phyloP scores from a whole-genome alignment of 2,888 invertebrate genomes.

The Chloroclysta siterata region DNA sequence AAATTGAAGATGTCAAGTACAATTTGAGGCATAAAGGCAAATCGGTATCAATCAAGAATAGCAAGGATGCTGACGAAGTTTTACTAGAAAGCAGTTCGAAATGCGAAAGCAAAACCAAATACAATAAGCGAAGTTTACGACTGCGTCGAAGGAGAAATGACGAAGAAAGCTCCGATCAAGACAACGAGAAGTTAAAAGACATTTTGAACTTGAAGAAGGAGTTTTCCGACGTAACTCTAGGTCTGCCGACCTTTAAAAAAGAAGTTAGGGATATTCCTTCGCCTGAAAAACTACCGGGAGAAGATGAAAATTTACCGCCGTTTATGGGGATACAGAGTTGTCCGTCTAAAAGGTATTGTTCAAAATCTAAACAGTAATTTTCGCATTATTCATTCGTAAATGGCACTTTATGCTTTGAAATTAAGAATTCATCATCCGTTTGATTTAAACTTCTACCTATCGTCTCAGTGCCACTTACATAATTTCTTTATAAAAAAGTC shows the following conservation, averaged over 20 bases:
- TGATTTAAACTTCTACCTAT: too few species aligned
- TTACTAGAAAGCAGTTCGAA: conserved; percentile 52
- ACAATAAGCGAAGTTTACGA: conserved; percentile 59
- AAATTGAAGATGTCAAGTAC: conserved; percentile 52
- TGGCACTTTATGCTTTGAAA: too few species aligned
- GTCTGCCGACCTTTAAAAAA: conserved; percentile 60
- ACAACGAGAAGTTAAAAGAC: conserved; percentile 62
- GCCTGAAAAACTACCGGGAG: conserved; percentile 57
- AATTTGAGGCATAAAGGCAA: conserved; percentile 60
- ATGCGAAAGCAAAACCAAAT: conserved; percentile 49
- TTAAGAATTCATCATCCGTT: too few species aligned
- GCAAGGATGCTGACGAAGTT: conserved; percentile 43
- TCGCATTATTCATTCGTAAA: too few species aligned
- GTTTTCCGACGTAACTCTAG: conserved; percentile 72
- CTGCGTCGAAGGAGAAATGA: conserved; percentile 58
- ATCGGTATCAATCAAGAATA: conserved; percentile 15
- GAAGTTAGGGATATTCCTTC: conserved; percentile 65
- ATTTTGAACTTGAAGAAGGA: conserved; percentile 71
- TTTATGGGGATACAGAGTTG: conserved; percentile 66
- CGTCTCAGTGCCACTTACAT: too few species aligned
- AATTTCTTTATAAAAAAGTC: too few species aligned
- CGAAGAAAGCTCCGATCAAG: conserved; percentile 48
- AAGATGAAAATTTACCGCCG: conserved; percentile 66
- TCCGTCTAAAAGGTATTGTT: conserved; percentile 70
- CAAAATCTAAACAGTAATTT: neutral